Evolutionary conservation across 2,797 vertebrate genomes (phyloP).

Genomic region (Lycodopsis pacificus): DNA sequence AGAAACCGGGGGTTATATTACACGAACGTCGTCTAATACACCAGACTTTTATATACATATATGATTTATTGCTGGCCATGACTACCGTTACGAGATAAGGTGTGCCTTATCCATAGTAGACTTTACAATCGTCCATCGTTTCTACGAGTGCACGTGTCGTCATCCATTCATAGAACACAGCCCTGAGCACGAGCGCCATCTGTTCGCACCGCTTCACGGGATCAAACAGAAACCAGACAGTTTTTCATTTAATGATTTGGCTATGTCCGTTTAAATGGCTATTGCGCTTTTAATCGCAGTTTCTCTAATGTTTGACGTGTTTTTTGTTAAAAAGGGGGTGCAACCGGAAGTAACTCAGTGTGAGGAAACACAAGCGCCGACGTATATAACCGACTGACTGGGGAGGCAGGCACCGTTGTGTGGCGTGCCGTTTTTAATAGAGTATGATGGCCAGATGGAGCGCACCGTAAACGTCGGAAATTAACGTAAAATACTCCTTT

Average conservation of each 20-base stretch:
- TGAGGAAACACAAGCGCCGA: background rate
- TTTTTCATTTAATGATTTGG: background rate
- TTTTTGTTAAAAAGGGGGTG: slow-evolving; percentile 1
- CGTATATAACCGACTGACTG: background rate
- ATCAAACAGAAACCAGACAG: background rate
- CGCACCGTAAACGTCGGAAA: background rate
- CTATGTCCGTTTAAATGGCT: background rate
- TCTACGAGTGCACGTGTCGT: slow-evolving; percentile 70
- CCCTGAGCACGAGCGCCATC: background rate
- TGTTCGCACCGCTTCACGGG: background rate
- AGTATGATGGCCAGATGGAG: slow-evolving; percentile 29
- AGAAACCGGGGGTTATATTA: background rate
- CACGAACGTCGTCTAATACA: background rate
- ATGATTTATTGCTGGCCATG: rapidly evolving
- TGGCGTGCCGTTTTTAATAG: slow-evolving; percentile 3
- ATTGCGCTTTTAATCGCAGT: rapidly evolving
- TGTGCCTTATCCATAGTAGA: background rate
- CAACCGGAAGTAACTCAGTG: slow-evolving; percentile 59
- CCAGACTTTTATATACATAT: rapidly evolving
- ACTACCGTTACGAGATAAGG: background rate
- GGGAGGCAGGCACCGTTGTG: background rate
- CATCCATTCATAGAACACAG: slow-evolving; percentile 62
- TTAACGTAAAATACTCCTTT: background rate
- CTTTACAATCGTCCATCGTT: background rate
- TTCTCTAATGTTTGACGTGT: background rate